Evolutionary conservation across 2,797 vertebrate genomes (phyloP), one percentile per base, ranked within the genome.

Genomic region (Phoeniculus purpureus): DNA sequence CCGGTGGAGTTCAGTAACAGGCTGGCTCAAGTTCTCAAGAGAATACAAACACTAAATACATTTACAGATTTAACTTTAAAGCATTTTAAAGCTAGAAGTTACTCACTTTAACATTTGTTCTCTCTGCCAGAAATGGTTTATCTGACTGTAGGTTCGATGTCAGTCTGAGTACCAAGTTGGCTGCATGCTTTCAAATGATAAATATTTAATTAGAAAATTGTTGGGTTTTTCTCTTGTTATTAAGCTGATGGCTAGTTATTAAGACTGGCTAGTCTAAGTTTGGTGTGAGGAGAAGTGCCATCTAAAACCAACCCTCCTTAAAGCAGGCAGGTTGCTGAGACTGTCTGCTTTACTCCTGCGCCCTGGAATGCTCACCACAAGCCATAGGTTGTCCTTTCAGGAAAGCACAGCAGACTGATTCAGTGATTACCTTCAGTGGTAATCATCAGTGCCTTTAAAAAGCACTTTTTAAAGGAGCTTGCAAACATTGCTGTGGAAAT

Each of bases 301-400:
- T 73, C 52, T 92, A 59, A 72, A 84, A 56, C 37, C 62, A 90
- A 10, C 23, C 10, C 18, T 89, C 56, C 56, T 60, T 50, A 56
- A 81, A 76, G 52, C 0, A 77, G 50, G 12, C 68, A 60, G 66
- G 79, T 56, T 9, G 2, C 23, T 0, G 0, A 60, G 31, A 40
- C 81, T 40, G 2, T 50, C 50, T 85, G n/a, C 52, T 81, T 66
- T 67, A 73, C 22, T 60, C 3, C 56, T 70, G 32, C 77, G 51
- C 79, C 31, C 65, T 64, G 87, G 37, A 51, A 62, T 40, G 50
- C 22, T 87, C 58, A 37, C 79, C 50, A 32, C 84, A 89, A 87
- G 43, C 80, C 93, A 85, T 82, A 89, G 45, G 87, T 45, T 80
- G 70, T 12, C 43, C 22, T 87, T 83, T 45, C 16, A 72, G 60